Conservation (phyloP, 2,113 vertebrate species). For the Phrynosoma blainvillii region DNA sequence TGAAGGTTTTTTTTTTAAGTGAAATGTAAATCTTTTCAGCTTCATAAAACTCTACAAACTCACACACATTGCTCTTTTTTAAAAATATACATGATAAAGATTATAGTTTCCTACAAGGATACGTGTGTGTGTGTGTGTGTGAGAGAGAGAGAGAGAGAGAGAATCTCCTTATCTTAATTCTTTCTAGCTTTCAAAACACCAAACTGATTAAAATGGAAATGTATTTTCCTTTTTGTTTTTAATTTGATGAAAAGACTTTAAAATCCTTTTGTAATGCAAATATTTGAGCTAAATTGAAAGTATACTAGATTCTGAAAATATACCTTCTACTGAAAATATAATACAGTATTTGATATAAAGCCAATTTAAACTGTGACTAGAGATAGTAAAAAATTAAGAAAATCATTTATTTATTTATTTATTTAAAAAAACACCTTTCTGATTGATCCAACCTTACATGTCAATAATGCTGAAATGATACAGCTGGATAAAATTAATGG, state of each 20-base stretch:
- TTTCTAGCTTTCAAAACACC: constrained; percentile 42
- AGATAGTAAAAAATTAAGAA: constrained; percentile 10
- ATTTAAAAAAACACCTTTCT: constrained; percentile 4
- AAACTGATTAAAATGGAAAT: constrained; percentile 42
- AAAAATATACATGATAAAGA: constrained; percentile 32
- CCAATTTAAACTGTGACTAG: constrained; percentile 12
- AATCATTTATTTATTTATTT: too few relatives aligned
- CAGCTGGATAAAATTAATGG: neutral
- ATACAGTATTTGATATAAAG: constrained; percentile 26
- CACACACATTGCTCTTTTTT: constrained; percentile 14
- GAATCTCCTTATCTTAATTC: constrained; percentile 32
- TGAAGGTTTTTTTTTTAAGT: neutral
- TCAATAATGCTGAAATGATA: constrained; percentile 8
- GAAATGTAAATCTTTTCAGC: constrained; percentile 22
- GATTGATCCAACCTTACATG: neutral
- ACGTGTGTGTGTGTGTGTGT: neutral
- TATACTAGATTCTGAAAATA: constrained; percentile 20
- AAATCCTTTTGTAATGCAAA: constrained; percentile 43
- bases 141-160: neutral
- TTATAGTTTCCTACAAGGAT: constrained; percentile 20
- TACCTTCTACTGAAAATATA: neutral
- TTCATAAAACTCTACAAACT: constrained; percentile 21
- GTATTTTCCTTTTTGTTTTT: constrained; percentile 19
- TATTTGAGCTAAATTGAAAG: constrained; percentile 7
- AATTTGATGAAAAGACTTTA: constrained; percentile 1